Conservation (phyloP, 2,797 vertebrate species). For the Oryzias sinensis region DNA sequence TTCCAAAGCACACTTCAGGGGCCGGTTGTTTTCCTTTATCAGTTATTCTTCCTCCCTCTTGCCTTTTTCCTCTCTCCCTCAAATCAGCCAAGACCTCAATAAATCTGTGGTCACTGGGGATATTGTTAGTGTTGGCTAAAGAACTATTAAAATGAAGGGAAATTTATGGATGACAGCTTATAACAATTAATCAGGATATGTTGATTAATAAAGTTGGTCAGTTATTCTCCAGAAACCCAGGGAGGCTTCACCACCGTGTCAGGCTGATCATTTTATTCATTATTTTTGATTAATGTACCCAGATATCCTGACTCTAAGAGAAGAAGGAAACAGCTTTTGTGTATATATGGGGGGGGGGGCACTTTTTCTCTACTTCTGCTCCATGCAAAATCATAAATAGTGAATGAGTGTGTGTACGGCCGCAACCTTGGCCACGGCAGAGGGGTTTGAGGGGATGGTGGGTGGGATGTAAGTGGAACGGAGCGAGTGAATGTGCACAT, state of each 20-base stretch:
- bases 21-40: slow-evolving; percentile 44
- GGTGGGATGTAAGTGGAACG: slow-evolving; percentile 56
- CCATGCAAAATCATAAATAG: slow-evolving; percentile 99
- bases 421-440: slow-evolving; percentile 93
- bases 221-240: slow-evolving; percentile 97
- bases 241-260: slow-evolving; percentile 92
- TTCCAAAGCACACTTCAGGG: slow-evolving; percentile 59
- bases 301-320: slow-evolving; percentile 89
- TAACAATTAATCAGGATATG: slow-evolving; percentile 97
- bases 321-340: slow-evolving; percentile 33
- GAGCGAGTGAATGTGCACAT: slow-evolving; percentile 80
- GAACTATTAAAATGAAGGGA: slow-evolving; percentile 94
- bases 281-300: slow-evolving; percentile 99
- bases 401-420: slow-evolving; percentile 93
- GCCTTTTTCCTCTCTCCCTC: slow-evolving; percentile 19
- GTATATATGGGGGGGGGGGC: slow-evolving; percentile 5
- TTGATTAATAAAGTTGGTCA: slow-evolving; percentile 99
- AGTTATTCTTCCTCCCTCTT: slow-evolving; percentile 17
- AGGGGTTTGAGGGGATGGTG: slow-evolving; percentile 83
- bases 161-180: slow-evolving; percentile 97
- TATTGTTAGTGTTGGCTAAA: slow-evolving; percentile 97
- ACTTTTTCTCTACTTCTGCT: slow-evolving; percentile 85
- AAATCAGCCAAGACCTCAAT: slow-evolving; percentile 88
- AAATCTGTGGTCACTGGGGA: slow-evolving; percentile 97
- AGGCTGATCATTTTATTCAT: slow-evolving; percentile 99